Conservation (phyloP, 2,888 invertebrate species). For the Eucera pruinosa region DNA sequence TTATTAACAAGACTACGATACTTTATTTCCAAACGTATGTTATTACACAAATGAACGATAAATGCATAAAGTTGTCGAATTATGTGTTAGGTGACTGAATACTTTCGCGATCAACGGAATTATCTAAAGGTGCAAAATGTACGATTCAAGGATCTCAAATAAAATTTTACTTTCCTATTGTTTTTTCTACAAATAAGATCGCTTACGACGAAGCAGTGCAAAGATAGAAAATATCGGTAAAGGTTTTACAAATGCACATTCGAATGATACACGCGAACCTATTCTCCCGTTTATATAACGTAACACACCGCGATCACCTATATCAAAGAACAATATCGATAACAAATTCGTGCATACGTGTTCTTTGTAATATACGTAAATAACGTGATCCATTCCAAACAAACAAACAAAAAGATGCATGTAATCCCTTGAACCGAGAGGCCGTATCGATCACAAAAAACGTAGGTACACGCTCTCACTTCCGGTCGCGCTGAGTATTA, state of each 20-base stretch:
- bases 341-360: constrained; percentile 55
- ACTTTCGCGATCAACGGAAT: no score
- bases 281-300: constrained; percentile 2
- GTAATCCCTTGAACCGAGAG: constrained; percentile 68
- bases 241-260: neutral
- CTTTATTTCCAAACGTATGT: no score
- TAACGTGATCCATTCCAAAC: constrained; percentile 57
- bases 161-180: neutral
- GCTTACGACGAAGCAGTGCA: constrained; percentile 3
- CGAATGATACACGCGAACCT: neutral
- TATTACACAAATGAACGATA: no score
- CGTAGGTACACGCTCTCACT: constrained; percentile 67
- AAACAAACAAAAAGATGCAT: constrained; percentile 38
- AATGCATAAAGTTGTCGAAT: no score
- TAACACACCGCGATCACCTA: constrained; percentile 20
- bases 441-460: constrained; percentile 73
- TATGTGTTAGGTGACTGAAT: no score
- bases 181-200: neutral
- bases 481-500: constrained; percentile 65
- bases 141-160: neutral
- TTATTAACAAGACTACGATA: no score
- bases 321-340: constrained; percentile 36
- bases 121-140: no score
- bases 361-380: constrained; percentile 63
- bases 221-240: neutral